A percentile compares a stretch with the other conserved stretches of the same genome.
Evolutionary conservation across 2,888 invertebrate genomes (phyloP).

Genomic region (Mayetiola destructor): DNA sequence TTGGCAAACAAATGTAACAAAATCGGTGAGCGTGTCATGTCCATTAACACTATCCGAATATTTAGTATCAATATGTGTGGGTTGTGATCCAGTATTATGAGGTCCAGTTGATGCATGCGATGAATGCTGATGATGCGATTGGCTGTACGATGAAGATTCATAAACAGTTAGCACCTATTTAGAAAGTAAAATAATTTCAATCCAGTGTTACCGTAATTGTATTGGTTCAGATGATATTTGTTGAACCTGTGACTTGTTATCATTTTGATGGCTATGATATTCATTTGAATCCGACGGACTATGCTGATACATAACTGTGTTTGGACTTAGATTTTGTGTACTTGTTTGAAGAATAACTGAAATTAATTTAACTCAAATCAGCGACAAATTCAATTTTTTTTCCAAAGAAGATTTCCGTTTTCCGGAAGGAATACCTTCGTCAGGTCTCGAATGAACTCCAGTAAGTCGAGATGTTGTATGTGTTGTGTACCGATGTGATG

Average conservation of each 20-base stretch:
- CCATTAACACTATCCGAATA: constrained; percentile 56
- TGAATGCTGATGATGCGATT: constrained; percentile 27
- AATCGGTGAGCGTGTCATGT: constrained; percentile 86
- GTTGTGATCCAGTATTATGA: not conserved
- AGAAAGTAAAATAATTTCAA: too few relatives aligned
- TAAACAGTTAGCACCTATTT: too few relatives aligned
- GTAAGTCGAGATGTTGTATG: constrained; percentile 24
- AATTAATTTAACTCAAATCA: not conserved
- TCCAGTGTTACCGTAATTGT: constrained; percentile 20
- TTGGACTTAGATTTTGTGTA: constrained; percentile 39
- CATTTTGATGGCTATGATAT: constrained; percentile 20
- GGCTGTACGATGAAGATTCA: constrained; percentile 23
- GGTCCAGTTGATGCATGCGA: constrained; percentile 19
- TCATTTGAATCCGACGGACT: constrained; percentile 25
- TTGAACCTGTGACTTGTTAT: constrained; percentile 22
- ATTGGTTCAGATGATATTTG: constrained; percentile 12
- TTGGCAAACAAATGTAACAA: constrained; percentile 93
- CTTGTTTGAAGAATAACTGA: not conserved
- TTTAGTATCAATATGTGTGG: constrained; percentile 30
- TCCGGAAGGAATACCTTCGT: constrained; percentile 26
- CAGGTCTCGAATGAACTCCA: constrained; percentile 27
- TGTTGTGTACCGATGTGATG: constrained; percentile 30
- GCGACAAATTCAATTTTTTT: not conserved
- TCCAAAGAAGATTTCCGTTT: too few relatives aligned
- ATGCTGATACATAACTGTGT: constrained; percentile 39